Evolutionary conservation across 92 coral and sea anemone genomes (phyloP).

Genomic region (Palythoa grandiflora): DNA sequence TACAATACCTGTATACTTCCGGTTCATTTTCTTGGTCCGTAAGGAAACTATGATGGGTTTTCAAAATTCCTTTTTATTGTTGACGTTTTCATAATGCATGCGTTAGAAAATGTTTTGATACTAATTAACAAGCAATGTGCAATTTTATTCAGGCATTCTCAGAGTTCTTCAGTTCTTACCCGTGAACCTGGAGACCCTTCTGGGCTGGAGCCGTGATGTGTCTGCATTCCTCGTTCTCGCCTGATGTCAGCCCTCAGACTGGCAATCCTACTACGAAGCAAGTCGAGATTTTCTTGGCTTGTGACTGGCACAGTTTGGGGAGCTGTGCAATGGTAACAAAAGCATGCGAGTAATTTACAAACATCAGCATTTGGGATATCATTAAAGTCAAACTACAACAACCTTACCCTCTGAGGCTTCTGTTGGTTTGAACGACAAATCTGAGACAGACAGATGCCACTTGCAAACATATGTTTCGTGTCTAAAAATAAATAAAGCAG

Average conservation of each 20-base stretch:
- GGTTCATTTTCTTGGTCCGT: too few relatives aligned
- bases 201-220: constrained; percentile 72
- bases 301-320: constrained; percentile 96
- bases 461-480: constrained; percentile 92
- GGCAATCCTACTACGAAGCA: constrained; percentile 93
- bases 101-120: too few relatives aligned
- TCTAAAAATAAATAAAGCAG: constrained; percentile 54
- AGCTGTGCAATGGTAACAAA: constrained; percentile 51
- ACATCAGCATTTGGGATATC: neutral
- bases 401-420: constrained; percentile 91
- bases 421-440: constrained; percentile 83
- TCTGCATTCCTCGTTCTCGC: constrained; percentile 78
- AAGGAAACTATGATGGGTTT: too few relatives aligned
- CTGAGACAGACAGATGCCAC: constrained; percentile 84
- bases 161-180: constrained; percentile 49
- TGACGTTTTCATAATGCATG: too few relatives aligned
- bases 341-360: neutral
- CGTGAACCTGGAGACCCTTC: constrained; percentile 79
- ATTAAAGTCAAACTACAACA: neutral
- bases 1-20: too few relatives aligned
- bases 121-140: too few relatives aligned
- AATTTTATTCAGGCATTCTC: too few relatives aligned
- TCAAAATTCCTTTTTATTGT: too few relatives aligned
- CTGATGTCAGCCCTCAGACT: constrained; percentile 93
- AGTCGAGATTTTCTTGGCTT: constrained; percentile 87